Conservation (phyloP, 1,140 invertebrate species). For the Lineus longissimus region DNA sequence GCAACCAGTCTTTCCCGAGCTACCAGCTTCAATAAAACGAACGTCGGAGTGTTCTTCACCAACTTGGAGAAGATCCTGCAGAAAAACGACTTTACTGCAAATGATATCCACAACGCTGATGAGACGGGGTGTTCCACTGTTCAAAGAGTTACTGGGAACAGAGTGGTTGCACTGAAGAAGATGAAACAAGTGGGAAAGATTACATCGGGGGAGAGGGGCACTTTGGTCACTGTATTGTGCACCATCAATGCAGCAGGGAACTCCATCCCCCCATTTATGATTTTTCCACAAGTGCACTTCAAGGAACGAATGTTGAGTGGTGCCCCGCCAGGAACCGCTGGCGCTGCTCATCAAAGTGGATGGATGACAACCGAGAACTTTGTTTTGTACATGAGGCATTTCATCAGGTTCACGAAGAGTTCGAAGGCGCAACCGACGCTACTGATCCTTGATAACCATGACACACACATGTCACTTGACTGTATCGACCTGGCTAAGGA, state of each 20-base stretch:
- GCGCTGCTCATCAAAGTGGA: slow-evolving; percentile 40
- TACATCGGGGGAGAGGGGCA: slow-evolving; percentile 49
- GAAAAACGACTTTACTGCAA: slow-evolving; percentile 13
- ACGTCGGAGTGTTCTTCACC: slow-evolving; percentile 14
- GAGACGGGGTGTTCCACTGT: slow-evolving; percentile 55
- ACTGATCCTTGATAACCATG: slow-evolving; percentile 33
- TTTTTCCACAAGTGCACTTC: slow-evolving; percentile 50
- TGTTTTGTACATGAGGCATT: too few relatives aligned
- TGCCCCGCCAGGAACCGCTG: slow-evolving; percentile 48
- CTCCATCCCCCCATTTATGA: slow-evolving; percentile 50
- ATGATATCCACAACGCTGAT: slow-evolving; percentile 26
- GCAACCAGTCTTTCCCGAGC: neutral
- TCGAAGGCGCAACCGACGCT: slow-evolving; percentile 13
- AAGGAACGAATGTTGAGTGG: slow-evolving; percentile 51
- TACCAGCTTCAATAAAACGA: slow-evolving; percentile 17
- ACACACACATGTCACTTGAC: slow-evolving; percentile 33
- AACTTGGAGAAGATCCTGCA: slow-evolving; percentile 8
- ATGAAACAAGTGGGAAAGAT: slow-evolving; percentile 54
- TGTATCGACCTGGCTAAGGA: slow-evolving; percentile 17
- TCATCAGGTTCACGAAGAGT: too few relatives aligned
- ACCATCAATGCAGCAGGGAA: slow-evolving; percentile 50
- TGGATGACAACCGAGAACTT: slow-evolving; percentile 43
- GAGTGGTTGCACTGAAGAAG: slow-evolving; percentile 47
- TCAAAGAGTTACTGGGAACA: slow-evolving; percentile 38
- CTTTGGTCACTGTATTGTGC: slow-evolving; percentile 48